Percentiles rank a stretch among this genome's conserved stretches.
Conservation (phyloP, 2,888 invertebrate genomes). For the Apeira syringaria region DNA sequence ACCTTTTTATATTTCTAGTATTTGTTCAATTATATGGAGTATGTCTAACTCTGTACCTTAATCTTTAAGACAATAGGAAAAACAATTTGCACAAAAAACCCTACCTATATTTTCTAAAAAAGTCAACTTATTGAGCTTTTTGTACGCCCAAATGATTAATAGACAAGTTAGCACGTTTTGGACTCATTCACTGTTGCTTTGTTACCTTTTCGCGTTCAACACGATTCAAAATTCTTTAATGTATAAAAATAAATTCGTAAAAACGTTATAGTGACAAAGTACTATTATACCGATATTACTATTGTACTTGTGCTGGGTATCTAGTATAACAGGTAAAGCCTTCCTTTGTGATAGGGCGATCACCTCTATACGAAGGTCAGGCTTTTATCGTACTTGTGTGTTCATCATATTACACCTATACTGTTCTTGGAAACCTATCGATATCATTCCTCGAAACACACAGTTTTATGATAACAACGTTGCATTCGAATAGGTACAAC, state of each 20-base stretch:
- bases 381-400: slow-evolving; percentile 36
- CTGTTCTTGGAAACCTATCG: slow-evolving; percentile 24
- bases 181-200: no score
- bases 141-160: slow-evolving; percentile 28
- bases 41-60: no score
- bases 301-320: slow-evolving; percentile 23
- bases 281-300: slow-evolving; percentile 2
- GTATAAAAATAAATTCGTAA: no score
- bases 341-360: slow-evolving; percentile 55
- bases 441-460: slow-evolving; percentile 18
- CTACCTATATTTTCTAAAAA: slow-evolving; percentile 11
- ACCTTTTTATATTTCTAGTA: no score
- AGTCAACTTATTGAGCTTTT: slow-evolving; percentile 23
- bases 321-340: slow-evolving; percentile 35
- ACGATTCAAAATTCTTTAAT: no score
- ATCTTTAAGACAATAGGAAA: no score
- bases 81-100: no score
- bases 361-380: slow-evolving; percentile 52
- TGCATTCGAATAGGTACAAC: no score
- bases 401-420: slow-evolving; percentile 40
- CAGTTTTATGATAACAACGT: slow-evolving; percentile 1
- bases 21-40: no score
- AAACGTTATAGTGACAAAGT: slow-evolving; percentile 8
- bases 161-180: slow-evolving; percentile 30
- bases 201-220: no score